These are phyloP conservation scores for Bombyx mori DNA, from an alignment of 1,140 invertebrate genomes.

Conservation along the genomic window ASM3026992v2 NC_085122.1:10289001-10289500, in stretches of 20 bases:
- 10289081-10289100: constrained; percentile 82
- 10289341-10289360: no score
- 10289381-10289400: no score
- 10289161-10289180: constrained; percentile 83
- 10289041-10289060: constrained; percentile 90
- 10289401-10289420: no score
- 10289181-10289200: constrained; percentile 90
- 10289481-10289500: constrained; percentile 76
- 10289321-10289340: no score
- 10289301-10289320: no score
- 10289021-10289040: constrained; percentile 69
- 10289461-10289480: constrained; percentile 11
- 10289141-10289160: constrained; percentile 83
- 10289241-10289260: constrained; percentile 22
- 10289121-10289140: constrained; percentile 90
- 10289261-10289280: constrained; percentile 10
- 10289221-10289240: constrained; percentile 85
- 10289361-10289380: no score
- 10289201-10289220: constrained; percentile 87
- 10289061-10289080: constrained; percentile 85
- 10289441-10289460: no score
- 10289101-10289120: constrained; percentile 91
- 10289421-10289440: no score
- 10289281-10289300: no score
- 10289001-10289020: not conserved